A percentile compares a stretch with the other conserved stretches of the same genome.
These are phyloP conservation scores for Festucalex cinctus DNA, from an alignment of 2,113 vertebrate genomes.

Conservation along the genomic window DNA sequence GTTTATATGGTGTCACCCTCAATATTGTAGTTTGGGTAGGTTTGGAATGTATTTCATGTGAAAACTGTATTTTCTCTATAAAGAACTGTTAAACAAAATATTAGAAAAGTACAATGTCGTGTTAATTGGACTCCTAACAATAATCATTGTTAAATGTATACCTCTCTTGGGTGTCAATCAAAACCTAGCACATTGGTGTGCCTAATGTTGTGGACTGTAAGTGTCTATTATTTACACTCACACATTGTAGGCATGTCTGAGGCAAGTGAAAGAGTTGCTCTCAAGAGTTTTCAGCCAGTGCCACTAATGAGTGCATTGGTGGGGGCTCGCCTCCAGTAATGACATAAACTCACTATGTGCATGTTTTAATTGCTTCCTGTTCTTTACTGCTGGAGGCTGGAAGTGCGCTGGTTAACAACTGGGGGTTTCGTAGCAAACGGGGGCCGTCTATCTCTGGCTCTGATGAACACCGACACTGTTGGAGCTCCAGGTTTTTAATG, in stretches of 20 bases:
- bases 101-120: background rate
- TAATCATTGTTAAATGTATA: background rate
- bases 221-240: background rate
- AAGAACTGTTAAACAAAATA: background rate
- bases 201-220: background rate
- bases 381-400: slow-evolving; percentile 70
- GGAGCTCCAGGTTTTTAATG: slow-evolving; percentile 47
- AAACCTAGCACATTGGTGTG: background rate
- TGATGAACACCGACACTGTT: slow-evolving; percentile 51
- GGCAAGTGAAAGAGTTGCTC: slow-evolving; percentile 58
- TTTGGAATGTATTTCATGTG: no score
- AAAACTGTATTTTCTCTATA: no score
- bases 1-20: no score
- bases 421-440: slow-evolving; percentile 50
- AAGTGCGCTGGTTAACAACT: slow-evolving; percentile 57
- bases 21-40: no score
- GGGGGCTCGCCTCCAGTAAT: slow-evolving; percentile 67
- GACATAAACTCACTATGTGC: slow-evolving; percentile 69
- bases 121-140: background rate
- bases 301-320: slow-evolving; percentile 73
- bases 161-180: background rate
- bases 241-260: slow-evolving; percentile 29
- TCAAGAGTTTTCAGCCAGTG: slow-evolving; percentile 50
- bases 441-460: slow-evolving; percentile 58
- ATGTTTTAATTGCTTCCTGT: slow-evolving; percentile 78